Base-by-base conservation (phyloP, 1,140 invertebrate species). In the Neuroterus valhalla region DNA sequence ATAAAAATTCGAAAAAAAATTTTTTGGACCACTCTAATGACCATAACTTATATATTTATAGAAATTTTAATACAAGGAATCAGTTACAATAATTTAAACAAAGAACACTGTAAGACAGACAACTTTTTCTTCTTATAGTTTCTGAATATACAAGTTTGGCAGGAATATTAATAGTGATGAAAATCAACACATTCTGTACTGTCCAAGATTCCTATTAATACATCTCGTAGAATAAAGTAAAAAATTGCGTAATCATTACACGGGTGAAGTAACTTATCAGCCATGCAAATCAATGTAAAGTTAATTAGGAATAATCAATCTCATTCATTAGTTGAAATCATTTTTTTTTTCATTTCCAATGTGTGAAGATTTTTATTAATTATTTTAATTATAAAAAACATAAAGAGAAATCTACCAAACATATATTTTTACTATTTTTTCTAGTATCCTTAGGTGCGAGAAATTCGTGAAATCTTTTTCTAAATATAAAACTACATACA, bases 401-500 rank as follows among this genome's bases (percentile, higher is more conserved):
- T 50, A 6, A 21, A 50, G 11, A 17, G 8, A 48, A 48, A 50
- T 11, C 21, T 55, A 12, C 11, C 26, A 55, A 55, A 55, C 0
- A 19, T 26, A 55, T 14, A 50, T 19, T 50, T 50, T 50, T 55
- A 14, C 12, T 23, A 55, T 55, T 6, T 31, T n/a, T 38, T 62
- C 14, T 31, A n/a, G 8, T 12, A 5, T 62, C 6, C n/a, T 31
- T 62, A 38, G 55, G 5, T 26, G 19, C 12, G 26, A 26, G 21
- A 14, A 62, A 23, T 26, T 31, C 55, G 55, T n/a, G 55, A 38
- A 62, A 62, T 62, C 26, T 62, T 14, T 15, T 38, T 62, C 55
- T 62, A 17, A 62, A 62, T n/a, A 38, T 62, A 62, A 38, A 62
- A 62, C 55, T 62, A 62, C 26, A 26, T 62, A 62, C 23, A 62